Conservation (phyloP, 2,113 vertebrate genomes). For the Dicrurus megarhynchus region DNA sequence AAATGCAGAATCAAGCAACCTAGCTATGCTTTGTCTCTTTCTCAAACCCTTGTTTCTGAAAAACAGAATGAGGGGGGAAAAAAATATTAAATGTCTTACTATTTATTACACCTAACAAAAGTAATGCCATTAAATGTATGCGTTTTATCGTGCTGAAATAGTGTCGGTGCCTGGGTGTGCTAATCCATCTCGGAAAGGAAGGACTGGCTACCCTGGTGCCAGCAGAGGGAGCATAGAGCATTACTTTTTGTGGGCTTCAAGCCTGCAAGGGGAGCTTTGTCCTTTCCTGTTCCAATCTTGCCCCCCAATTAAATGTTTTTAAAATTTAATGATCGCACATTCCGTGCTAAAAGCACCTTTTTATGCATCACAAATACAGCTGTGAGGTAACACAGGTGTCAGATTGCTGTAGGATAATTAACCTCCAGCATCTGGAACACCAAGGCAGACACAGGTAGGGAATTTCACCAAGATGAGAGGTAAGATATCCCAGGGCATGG, state of each 20-base stretch:
- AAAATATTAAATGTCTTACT: not conserved
- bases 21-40: not conserved
- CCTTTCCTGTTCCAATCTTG: not conserved
- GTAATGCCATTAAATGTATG: not conserved
- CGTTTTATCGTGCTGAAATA: not conserved
- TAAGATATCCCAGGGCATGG: not conserved
- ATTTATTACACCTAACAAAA: not conserved
- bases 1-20: not conserved
- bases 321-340: not conserved
- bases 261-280: not conserved
- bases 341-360: not conserved
- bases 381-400: not conserved
- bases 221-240: slow-evolving; percentile 75
- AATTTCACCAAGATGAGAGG: not conserved
- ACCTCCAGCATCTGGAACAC: not conserved
- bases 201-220: not conserved
- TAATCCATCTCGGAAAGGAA: not conserved
- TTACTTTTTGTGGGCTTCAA: not conserved
- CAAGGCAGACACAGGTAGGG: not conserved
- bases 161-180: too few species aligned
- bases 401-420: not conserved
- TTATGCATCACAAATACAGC: not conserved
- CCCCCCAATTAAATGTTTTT: not conserved
- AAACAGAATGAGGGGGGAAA: rapidly evolving
- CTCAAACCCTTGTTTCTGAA: not conserved